Percentiles rank a stretch among this genome's conserved stretches.
Conservation (phyloP, 2,888 invertebrate species). For the Macaria liturata region DNA sequence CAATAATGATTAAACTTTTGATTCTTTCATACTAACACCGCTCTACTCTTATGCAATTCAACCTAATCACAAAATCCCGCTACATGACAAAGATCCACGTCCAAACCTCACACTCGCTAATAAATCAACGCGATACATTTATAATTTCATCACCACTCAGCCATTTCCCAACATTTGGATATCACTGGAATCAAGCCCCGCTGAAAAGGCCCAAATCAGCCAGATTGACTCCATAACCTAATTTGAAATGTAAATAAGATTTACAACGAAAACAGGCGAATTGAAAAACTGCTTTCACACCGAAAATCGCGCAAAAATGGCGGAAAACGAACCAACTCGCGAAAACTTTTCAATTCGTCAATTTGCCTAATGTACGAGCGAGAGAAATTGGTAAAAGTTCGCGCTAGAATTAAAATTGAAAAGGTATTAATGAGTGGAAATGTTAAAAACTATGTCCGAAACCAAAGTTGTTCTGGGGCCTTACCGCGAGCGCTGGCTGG, state of each 20-base stretch:
- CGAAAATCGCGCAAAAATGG: conserved; percentile 5
- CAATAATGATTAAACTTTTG: too few species aligned
- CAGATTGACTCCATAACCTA: conserved; percentile 9
- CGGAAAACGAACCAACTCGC: conserved; percentile 1
- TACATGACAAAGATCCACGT: too few species aligned
- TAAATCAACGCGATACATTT: too few species aligned
- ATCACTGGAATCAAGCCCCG: neutral
- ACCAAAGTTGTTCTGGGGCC: neutral
- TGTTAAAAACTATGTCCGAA: conserved; percentile 23
- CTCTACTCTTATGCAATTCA: too few species aligned
- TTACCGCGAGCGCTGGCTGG: too few species aligned
- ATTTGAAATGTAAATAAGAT: conserved; percentile 15
- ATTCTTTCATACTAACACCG: too few species aligned
- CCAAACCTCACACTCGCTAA: too few species aligned
- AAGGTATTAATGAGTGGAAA: conserved; percentile 30
- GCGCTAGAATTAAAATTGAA: conserved; percentile 16
- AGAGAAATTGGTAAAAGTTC: conserved; percentile 15
- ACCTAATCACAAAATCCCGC: too few species aligned
- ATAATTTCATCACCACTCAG: too few species aligned
- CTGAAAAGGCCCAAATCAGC: conserved; percentile 6
- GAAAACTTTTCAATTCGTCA: conserved; percentile 17
- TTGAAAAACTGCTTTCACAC: conserved; percentile 14
- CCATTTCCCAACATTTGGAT: neutral
- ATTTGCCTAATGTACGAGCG: conserved; percentile 12
- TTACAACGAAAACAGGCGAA: conserved; percentile 11